Evolutionary conservation across 1,140 invertebrate genomes (phyloP).

Genomic region (Acromyrmex echinatior): DNA sequence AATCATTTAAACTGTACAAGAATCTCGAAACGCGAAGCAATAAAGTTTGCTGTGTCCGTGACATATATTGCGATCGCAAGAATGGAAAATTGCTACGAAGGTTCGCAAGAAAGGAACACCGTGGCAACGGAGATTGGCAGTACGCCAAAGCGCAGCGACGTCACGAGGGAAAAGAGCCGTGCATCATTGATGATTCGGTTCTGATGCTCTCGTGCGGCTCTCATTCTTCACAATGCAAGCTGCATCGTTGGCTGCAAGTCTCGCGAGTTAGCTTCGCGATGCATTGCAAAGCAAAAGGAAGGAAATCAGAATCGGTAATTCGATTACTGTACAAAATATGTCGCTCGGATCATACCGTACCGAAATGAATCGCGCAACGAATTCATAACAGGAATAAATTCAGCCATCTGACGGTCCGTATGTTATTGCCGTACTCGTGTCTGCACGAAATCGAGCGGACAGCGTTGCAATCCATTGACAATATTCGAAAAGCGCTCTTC

Average conservation of each 20-base stretch:
- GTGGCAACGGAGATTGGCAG: conserved; percentile 70
- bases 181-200: conserved; percentile 74
- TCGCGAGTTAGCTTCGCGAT: conserved; percentile 25
- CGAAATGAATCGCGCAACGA: conserved; percentile 40
- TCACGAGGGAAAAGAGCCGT: conserved; percentile 63
- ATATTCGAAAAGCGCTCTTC: conserved; percentile 53
- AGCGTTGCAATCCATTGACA: conserved; percentile 49
- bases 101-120: conserved; percentile 6
- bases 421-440: conserved; percentile 6
- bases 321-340: conserved; percentile 39
- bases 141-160: conserved; percentile 68
- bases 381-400: conserved; percentile 46
- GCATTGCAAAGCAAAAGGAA: conserved; percentile 4
- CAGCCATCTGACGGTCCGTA: neutral
- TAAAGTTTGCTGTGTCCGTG: conserved; percentile 34
- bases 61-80: conserved; percentile 40
- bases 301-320: conserved; percentile 44
- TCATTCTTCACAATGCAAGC: conserved; percentile 50
- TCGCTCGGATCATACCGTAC: neutral
- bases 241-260: conserved; percentile 43
- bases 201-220: conserved; percentile 65
- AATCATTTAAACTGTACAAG: conserved; percentile 28
- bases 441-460: conserved; percentile 13
- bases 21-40: conserved; percentile 36
- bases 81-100: conserved; percentile 33